Percentiles rank a stretch among this genome's conserved stretches.
These are phyloP conservation scores for Clarias macrocephalus DNA, from an alignment of 2,113 vertebrate genomes.

Conservation along the genomic window DNA sequence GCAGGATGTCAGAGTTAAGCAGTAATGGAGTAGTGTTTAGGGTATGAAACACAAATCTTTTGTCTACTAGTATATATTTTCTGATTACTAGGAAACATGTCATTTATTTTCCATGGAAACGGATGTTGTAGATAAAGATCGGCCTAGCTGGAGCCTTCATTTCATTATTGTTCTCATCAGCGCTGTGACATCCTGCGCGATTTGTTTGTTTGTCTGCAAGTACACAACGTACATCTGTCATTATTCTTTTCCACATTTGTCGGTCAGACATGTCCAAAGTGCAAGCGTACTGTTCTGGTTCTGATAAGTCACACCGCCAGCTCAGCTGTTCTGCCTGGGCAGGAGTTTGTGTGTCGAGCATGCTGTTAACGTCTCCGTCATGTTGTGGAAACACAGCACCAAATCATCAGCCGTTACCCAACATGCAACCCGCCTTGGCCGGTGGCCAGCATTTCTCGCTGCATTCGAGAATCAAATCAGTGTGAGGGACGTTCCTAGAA, in stretches of 20 bases:
- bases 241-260: slow-evolving; percentile 26
- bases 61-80: neutral
- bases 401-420: slow-evolving; percentile 33
- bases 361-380: slow-evolving; percentile 36
- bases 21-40: neutral
- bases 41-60: neutral
- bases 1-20: slow-evolving; percentile 6
- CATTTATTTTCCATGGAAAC: slow-evolving; percentile 15
- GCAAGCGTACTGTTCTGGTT: neutral
- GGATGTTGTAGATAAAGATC: neutral
- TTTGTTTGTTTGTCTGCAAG: neutral
- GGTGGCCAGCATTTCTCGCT: slow-evolving; percentile 18
- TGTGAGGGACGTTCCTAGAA: slow-evolving; percentile 4
- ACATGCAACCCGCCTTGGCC: slow-evolving; percentile 28
- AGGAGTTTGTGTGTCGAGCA: neutral
- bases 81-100: neutral
- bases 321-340: slow-evolving; percentile 63
- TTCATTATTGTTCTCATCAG: slow-evolving; percentile 1
- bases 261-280: slow-evolving; percentile 25
- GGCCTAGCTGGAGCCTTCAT: neutral
- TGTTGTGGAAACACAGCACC: slow-evolving; percentile 46
- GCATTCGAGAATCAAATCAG: slow-evolving; percentile 4
- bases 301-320: slow-evolving; percentile 63
- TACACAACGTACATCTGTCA: neutral
- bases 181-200: neutral